Percentiles rank a stretch among this genome's conserved stretches.
phyloP scores from a whole-genome alignment of 2,888 invertebrate species.

The Phoenoteleia sp. region DNA sequence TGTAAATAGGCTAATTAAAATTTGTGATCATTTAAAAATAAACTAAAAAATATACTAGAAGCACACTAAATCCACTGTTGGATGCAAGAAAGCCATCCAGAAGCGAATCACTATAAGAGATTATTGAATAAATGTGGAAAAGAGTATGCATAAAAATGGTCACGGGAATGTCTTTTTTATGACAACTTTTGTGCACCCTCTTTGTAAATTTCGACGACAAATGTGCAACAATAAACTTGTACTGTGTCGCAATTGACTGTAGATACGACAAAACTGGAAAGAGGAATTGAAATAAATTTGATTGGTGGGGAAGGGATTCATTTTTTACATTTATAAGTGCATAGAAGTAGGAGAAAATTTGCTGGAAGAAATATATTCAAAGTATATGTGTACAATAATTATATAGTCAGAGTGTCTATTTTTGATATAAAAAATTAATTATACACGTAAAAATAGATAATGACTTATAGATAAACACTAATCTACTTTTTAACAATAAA shows the following conservation, averaged over 20 bases:
- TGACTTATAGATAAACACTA: too few relatives aligned
- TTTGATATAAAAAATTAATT: too few relatives aligned
- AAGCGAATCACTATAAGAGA: constrained; percentile 40
- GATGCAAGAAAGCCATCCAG: constrained; percentile 60
- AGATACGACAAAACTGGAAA: constrained; percentile 40
- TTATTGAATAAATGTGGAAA: background rate
- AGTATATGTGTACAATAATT: too few relatives aligned
- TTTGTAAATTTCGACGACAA: background rate
- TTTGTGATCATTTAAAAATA: constrained; percentile 37
- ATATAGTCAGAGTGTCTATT: too few relatives aligned
- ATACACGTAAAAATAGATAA: too few relatives aligned
- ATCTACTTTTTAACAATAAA: too few relatives aligned
- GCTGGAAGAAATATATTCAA: too few relatives aligned
- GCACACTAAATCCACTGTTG: constrained; percentile 33
- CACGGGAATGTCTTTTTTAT: constrained; percentile 11
- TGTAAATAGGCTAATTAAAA: constrained; percentile 21
- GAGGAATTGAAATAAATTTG: background rate
- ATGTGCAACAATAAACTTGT: constrained; percentile 7
- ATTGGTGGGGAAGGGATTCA: too few relatives aligned
- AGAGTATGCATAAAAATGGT: background rate
- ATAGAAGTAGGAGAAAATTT: too few relatives aligned
- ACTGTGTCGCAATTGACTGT: constrained; percentile 31
- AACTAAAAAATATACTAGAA: constrained; percentile 36
- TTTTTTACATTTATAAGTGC: too few relatives aligned
- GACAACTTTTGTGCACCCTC: background rate